phyloP scores from a whole-genome alignment of 2,888 invertebrate genomes.

The Galeruca laticollis region DNA sequence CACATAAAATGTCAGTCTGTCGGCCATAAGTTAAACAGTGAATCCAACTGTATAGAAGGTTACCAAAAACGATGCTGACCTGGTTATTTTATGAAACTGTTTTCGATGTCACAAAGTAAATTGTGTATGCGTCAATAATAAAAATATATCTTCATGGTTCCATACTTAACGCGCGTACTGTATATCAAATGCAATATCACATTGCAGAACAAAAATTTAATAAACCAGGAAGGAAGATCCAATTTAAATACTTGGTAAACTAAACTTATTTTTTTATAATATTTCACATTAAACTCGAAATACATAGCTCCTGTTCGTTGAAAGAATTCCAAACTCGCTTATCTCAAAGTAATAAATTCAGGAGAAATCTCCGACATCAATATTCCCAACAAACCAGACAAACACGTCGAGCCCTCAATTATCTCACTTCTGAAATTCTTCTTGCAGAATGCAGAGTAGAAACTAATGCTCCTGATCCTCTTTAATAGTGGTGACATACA shows the following conservation, averaged over 20 bases:
- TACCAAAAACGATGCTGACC: too few species aligned
- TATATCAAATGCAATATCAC: background rate
- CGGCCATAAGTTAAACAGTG: too few species aligned
- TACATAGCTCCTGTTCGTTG: conserved; percentile 2
- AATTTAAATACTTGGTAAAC: background rate
- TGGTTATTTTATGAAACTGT: too few species aligned
- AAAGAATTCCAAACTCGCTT: conserved; percentile 13
- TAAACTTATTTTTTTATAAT: background rate
- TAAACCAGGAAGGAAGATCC: background rate
- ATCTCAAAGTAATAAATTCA: conserved; percentile 17
- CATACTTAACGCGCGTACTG: too few species aligned
- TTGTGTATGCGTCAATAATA: too few species aligned
- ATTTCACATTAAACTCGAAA: conserved; percentile 6
- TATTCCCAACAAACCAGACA: conserved; percentile 23
- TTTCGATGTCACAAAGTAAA: too few species aligned
- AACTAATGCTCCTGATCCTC: background rate
- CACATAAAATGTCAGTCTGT: too few species aligned
- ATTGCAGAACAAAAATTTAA: conserved; percentile 10
- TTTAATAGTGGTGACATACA: background rate
- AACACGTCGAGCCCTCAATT: conserved; percentile 29
- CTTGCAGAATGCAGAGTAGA: background rate
- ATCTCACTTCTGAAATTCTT: conserved; percentile 21
- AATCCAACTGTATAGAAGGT: too few species aligned
- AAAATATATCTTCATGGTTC: too few species aligned
- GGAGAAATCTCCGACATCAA: conserved; percentile 19